Evolutionary conservation across 2,113 vertebrate genomes (phyloP), one percentile per base, ranked within the genome.

Genomic region (Alethe diademata): DNA sequence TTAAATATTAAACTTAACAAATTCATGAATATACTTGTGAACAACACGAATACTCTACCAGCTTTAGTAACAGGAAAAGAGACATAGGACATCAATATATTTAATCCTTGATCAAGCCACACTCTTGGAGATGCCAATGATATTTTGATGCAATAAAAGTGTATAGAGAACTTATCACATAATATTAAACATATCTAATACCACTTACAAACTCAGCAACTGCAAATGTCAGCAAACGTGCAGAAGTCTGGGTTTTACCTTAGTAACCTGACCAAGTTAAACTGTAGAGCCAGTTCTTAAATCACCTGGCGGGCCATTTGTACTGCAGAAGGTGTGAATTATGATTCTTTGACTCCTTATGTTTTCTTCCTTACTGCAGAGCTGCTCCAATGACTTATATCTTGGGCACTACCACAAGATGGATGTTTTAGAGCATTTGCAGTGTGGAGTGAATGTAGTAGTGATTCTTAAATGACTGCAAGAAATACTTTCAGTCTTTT

Each of bases 311-410:
- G 60, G 54, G 64, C 50, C 78, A 69, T 93, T 95, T 97, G 88
- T 89, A 93, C 75, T 69, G 31, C 61, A 95, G 42, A 94, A 93
- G 73, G 71, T 26, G 26, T 97, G 94, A 97, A 51, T 96, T 97
- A 97, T 20, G 61, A 47, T 92, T 93, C 84, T 92, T 69, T 69
- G 94, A 73, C 58, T 97, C 93, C 69, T 92, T 97, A 93, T 96
- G 92, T 93, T 96, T 97, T 91, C 93, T 96, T 94, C 83, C 73
- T 95, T 88, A 64, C 67, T 92, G 89, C 79, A 90, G 76, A 35
- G 57, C 47, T 97, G 83, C 93, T 90, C 80, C n/a, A 19, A 90
- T 92, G 90, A 96, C 57, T 95, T 91, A 92, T 54, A 69, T 11
- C 73, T 72, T 50, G 43, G 66, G 33, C 24, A 61, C 57, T 40